Evolutionary conservation across 2,113 vertebrate genomes (phyloP), one percentile per base, ranked within the genome.

Genomic region (Dendropsophus ebraccatus): DNA sequence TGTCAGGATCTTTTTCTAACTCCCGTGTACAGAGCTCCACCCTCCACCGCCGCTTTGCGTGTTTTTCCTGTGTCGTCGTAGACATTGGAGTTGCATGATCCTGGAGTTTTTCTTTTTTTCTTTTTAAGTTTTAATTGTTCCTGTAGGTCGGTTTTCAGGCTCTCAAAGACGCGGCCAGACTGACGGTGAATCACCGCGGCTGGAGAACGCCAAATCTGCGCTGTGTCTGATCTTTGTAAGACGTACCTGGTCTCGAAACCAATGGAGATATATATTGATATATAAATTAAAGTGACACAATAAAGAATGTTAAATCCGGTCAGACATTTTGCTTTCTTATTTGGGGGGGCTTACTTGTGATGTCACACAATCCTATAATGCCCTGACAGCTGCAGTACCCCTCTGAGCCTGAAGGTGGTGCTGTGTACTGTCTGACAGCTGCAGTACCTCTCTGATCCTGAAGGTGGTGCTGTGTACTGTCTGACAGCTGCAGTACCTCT

Each of bases 51-150:
- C 28, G 47, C 74, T 52, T 52, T 54, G 76, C 30, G 49, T 77
- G n/a, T 77, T 32, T 19, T 58, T 78, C 50, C 52, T 30, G 52
- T 78, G 49, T 41, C 32, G 30, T 56, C 32, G 30, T 56, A 54
- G 76, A 35, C 77, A n/a, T 37, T 60, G 77, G 77, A 60, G 32
- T 67, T 60, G 77, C 77, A 79, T 79, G 77, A 37, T n/a, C 23
- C 23, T 19, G 25, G 60, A 30, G 21, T 41, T 79, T 60, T 12
- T 58, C 17, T 16, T 7, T 28, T 30, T 76, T 4, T 30, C 10
- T 52, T 30, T 7, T 41, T 41, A 41, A 41, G 41, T 41, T 41
- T n/a, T 35, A 19, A 0, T 21, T 23, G 5, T 52, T 78, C 8
- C 28, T 8, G 28, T 78, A 54, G 75, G 41, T 35, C 52, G 19